Conservation (phyloP, 1,140 invertebrate genomes). For the Brachionus sp. region DNA sequence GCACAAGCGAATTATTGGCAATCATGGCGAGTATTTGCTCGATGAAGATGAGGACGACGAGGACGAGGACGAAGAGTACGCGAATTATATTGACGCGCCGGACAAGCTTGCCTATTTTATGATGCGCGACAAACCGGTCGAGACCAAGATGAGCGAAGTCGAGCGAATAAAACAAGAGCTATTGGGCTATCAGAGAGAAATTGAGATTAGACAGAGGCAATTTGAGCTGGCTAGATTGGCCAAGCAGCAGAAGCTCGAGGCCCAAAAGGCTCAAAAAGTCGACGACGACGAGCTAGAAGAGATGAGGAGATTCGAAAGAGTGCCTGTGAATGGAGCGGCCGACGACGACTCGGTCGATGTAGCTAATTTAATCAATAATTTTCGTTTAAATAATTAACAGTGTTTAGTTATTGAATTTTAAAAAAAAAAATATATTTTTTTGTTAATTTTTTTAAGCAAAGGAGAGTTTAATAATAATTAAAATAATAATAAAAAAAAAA, state of each 20-base stretch:
- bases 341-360: constrained; percentile 24
- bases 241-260: constrained; percentile 5
- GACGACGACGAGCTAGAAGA: constrained; percentile 6
- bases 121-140: constrained; percentile 1
- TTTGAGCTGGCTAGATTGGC: not conserved
- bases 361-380: constrained; percentile 34
- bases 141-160: constrained; percentile 18
- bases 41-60: constrained; percentile 1
- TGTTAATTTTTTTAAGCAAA: not conserved
- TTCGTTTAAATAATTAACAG: constrained; percentile 37
- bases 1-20: not conserved
- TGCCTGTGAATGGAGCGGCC: not conserved
- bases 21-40: not conserved
- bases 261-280: not conserved
- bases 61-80: not conserved
- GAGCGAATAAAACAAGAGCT: constrained; percentile 41
- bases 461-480: too few species aligned
- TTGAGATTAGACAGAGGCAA: constrained; percentile 30
- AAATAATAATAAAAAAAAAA: too few species aligned
- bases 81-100: not conserved
- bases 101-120: constrained; percentile 34
- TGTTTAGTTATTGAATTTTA: not conserved
- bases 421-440: not conserved
- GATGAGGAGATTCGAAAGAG: constrained; percentile 18
- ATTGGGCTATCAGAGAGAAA: constrained; percentile 20